Evolutionary conservation across 2,888 invertebrate genomes (phyloP).

Genomic region (Fabriciana adippe): DNA sequence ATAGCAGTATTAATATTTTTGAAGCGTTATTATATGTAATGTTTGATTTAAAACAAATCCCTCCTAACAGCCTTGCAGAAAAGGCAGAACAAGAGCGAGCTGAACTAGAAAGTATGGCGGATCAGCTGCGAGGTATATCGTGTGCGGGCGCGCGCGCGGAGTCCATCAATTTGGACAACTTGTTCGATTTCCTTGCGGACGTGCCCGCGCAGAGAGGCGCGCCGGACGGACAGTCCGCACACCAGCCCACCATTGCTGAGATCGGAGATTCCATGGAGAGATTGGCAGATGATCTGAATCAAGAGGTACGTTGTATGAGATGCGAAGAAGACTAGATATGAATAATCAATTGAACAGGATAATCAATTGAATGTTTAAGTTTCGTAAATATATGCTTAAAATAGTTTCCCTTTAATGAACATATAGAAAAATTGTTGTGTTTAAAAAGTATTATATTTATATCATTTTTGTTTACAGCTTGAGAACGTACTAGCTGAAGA

Average conservation of each 20-base stretch:
- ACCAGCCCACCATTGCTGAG: conserved; percentile 88
- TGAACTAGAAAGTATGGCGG: conserved; percentile 78
- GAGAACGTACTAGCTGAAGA: conserved; percentile 74
- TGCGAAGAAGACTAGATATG: too few relatives aligned
- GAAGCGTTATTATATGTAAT: too few relatives aligned
- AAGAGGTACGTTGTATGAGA: conserved; percentile 80
- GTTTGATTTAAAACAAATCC: neutral
- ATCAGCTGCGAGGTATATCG: conserved; percentile 67
- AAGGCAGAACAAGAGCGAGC: conserved; percentile 84
- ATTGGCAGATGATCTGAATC: conserved; percentile 90
- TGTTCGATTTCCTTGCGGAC: conserved; percentile 94
- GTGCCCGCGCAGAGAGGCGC: conserved; percentile 80
- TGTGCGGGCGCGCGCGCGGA: conserved; percentile 80
- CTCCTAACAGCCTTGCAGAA: conserved; percentile 80
- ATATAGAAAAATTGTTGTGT: neutral
- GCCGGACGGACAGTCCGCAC: conserved; percentile 77
- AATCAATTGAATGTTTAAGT: too few relatives aligned
- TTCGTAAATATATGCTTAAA: too few relatives aligned
- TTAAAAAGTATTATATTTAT: neutral
- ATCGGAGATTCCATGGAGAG: conserved; percentile 93
- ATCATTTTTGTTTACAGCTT: conserved; percentile 51
- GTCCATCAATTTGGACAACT: conserved; percentile 92
- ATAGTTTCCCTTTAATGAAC: neutral
- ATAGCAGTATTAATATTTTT: too few relatives aligned
- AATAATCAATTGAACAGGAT: too few relatives aligned